Conservation (phyloP, 2,888 invertebrate genomes). For the Melanotus villosus region DNA sequence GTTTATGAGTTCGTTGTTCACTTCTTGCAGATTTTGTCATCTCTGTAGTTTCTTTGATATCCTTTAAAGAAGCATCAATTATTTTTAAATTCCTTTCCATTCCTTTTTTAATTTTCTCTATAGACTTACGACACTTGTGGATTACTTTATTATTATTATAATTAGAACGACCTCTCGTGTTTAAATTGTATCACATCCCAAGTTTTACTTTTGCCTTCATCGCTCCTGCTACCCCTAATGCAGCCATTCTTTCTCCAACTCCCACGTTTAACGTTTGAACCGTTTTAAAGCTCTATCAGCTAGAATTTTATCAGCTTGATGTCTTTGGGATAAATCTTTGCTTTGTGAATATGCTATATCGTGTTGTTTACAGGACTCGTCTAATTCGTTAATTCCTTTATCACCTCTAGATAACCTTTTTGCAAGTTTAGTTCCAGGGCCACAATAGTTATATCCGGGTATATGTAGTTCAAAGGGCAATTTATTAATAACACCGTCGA, state of each 20-base stretch:
- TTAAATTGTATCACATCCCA: slow-evolving; percentile 49
- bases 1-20: too few species aligned
- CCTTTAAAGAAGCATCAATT: neutral
- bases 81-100: neutral
- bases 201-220: slow-evolving; percentile 56
- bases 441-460: slow-evolving; percentile 47
- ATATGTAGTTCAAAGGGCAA: slow-evolving; percentile 52
- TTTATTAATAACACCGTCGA: slow-evolving; percentile 49
- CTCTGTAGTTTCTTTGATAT: too few species aligned
- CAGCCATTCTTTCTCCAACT: slow-evolving; percentile 36
- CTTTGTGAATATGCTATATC: slow-evolving; percentile 52
- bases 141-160: neutral
- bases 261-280: slow-evolving; percentile 50
- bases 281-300: slow-evolving; percentile 53
- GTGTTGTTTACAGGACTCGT: slow-evolving; percentile 55
- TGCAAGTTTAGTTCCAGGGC: slow-evolving; percentile 48
- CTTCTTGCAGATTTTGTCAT: too few species aligned
- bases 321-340: slow-evolving; percentile 41
- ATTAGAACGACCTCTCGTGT: neutral
- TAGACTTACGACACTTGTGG: neutral
- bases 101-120: neutral
- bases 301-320: slow-evolving; percentile 56
- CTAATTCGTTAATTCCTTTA: slow-evolving; percentile 53
- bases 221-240: slow-evolving; percentile 50
- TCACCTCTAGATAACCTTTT: slow-evolving; percentile 56